Conservation (phyloP, 2,113 vertebrate species). For the Anhinga rufa region DNA sequence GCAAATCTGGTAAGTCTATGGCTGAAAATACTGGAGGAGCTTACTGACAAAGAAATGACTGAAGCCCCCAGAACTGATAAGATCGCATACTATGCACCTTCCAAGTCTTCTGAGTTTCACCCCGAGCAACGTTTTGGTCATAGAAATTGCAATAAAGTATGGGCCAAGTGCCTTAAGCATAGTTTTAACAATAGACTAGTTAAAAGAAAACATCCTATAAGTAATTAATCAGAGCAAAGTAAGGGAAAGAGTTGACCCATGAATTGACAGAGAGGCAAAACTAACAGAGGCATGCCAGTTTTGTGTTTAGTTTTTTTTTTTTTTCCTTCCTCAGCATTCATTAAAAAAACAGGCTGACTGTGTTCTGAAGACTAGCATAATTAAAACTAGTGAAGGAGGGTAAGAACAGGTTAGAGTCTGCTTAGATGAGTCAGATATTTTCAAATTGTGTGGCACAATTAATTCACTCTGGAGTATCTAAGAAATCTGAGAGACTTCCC, state of each 20-base stretch:
- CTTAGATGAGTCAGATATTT: slow-evolving; percentile 9
- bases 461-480: neutral
- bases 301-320: neutral
- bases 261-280: neutral
- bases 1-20: neutral
- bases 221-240: neutral
- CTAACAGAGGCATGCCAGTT: neutral
- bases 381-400: neutral
- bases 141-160: neutral
- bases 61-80: neutral
- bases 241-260: neutral
- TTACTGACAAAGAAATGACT: neutral
- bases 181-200: neutral
- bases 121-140: neutral
- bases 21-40: neutral
- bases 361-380: neutral
- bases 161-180: neutral
- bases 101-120: neutral
- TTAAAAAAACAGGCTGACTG: neutral
- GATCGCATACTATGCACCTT: neutral
- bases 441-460: neutral
- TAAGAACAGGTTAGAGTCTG: neutral
- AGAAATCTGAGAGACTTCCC: neutral
- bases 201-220: neutral
- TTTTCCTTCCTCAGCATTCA: neutral